Percentiles rank a stretch among this genome's conserved stretches.
These are phyloP conservation scores for Oryzias curvinotus DNA, from an alignment of 2,113 vertebrate genomes.

Conservation along the genomic window DNA sequence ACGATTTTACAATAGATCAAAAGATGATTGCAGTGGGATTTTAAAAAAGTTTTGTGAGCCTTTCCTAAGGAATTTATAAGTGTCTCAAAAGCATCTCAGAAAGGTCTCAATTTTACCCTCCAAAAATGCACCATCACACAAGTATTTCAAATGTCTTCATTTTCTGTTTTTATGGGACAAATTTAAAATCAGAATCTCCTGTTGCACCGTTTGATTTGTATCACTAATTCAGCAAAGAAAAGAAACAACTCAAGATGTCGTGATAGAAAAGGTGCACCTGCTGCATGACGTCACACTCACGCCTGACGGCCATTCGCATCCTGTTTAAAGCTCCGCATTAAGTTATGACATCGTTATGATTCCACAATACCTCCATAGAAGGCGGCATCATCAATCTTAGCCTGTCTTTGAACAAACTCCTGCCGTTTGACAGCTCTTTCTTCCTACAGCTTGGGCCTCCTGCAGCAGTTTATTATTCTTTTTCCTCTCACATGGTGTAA, in stretches of 20 bases:
- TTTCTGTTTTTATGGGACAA: too few relatives aligned
- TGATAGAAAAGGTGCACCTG: slow-evolving; percentile 40
- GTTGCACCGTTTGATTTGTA: too few relatives aligned
- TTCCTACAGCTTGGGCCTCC: slow-evolving; percentile 20
- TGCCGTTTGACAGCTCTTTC: slow-evolving; percentile 39
- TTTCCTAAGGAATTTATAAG: too few relatives aligned
- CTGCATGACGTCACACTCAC: slow-evolving; percentile 19
- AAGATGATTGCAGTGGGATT: too few relatives aligned
- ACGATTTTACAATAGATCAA: too few relatives aligned
- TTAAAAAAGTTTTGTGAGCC: too few relatives aligned
- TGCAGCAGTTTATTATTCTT: slow-evolving; percentile 65
- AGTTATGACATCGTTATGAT: slow-evolving; percentile 35
- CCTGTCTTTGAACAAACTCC: slow-evolving; percentile 50
- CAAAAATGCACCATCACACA: too few relatives aligned
- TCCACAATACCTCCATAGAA: slow-evolving; percentile 55
- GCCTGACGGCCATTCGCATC: slow-evolving; percentile 49
- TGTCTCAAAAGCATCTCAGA: too few relatives aligned
- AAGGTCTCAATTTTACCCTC: too few relatives aligned
- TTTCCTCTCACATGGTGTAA: slow-evolving; percentile 46
- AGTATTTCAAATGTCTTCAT: too few relatives aligned
- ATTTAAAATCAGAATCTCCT: too few relatives aligned
- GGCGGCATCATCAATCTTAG: slow-evolving; percentile 60
- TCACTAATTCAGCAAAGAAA: too few relatives aligned
- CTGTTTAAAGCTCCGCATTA: slow-evolving; percentile 33
- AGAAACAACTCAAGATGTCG: background rate